These are phyloP conservation scores for Perdita meconis DNA, from an alignment of 2,888 invertebrate species.

Conservation along the genomic window DNA sequence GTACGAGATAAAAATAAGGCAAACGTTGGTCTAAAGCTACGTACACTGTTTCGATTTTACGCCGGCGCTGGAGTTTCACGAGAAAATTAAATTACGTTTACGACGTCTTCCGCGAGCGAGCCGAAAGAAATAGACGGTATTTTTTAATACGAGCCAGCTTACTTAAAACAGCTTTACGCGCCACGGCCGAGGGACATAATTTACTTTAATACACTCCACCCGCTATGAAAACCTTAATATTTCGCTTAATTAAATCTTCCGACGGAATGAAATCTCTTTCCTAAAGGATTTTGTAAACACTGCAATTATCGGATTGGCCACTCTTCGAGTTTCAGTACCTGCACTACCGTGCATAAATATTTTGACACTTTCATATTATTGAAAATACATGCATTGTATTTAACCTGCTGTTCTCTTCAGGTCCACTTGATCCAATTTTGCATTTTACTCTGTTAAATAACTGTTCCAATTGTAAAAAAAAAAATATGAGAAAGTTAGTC, in stretches of 20 bases:
- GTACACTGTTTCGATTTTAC: slow-evolving; percentile 45
- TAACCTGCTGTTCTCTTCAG: too few species aligned
- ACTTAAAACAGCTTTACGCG: slow-evolving; percentile 46
- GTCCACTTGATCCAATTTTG: too few species aligned
- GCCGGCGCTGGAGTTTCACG: slow-evolving; percentile 30
- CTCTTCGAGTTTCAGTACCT: neutral
- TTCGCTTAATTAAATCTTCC: slow-evolving; percentile 44
- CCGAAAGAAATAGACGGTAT: slow-evolving; percentile 49
- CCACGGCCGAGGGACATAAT: slow-evolving; percentile 42
- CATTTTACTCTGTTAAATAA: too few species aligned
- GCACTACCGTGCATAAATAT: too few species aligned
- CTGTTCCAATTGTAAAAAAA: too few species aligned
- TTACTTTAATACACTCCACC: slow-evolving; percentile 44
- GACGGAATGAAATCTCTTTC: slow-evolving; percentile 19
- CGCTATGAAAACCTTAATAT: slow-evolving; percentile 18
- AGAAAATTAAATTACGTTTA: slow-evolving; percentile 60
- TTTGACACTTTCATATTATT: too few species aligned
- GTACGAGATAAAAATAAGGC: slow-evolving; percentile 15
- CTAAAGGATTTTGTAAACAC: slow-evolving; percentile 22
- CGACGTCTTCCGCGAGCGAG: slow-evolving; percentile 31
- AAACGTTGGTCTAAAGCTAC: slow-evolving; percentile 24
- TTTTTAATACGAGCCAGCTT: slow-evolving; percentile 56
- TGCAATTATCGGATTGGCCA: slow-evolving; percentile 7
- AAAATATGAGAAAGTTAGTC: too few species aligned
- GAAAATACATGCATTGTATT: too few species aligned